Base-by-base conservation (phyloP, 2,888 invertebrate genomes). In the Parapristionchus giblindavisi region DNA sequence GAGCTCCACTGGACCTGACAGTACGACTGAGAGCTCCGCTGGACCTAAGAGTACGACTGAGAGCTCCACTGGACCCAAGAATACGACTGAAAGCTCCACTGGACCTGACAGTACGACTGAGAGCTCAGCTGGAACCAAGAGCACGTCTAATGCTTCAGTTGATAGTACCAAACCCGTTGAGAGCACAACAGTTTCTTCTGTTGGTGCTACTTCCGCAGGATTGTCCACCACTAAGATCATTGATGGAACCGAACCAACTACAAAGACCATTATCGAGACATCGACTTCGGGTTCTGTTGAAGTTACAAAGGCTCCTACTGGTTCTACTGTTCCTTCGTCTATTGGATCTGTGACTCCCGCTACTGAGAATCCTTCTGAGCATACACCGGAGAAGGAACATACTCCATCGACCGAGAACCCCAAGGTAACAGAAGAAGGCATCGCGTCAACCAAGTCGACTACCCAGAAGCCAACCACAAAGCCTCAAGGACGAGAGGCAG, bases 401-500 rank as follows among this genome's bases (percentile, higher is more conserved):
- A n/a, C n/a, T n/a, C 36, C n/a, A 38, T 43, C 27, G 36, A 56
- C 24, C 27, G 65, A 68, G n/a, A 36, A n/a, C 38, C 58, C 68
- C 3, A 65, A 58, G 11, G 29, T 36, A 6, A 40, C 38, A 2
- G 40, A 43, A 6, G 36, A 66, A 1, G 3, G 51, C 34, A 2
- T 51, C 2, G n/a, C 68, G 21, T 58, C 11, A 24, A 11, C 66
- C 51, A 17, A 21, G 5, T 48, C 56, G 29, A 1, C 38, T 17
- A 51, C 56, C 11, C 17, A 58, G 24, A 58, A 17, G 24, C 17
- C 58, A 58, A 17, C 58, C 8, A 58, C 27, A n/a, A 17, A 24
- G n/a, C 58, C 11, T 17, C 24, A 14, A 11, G 24, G 48, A 48
- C 11, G 48, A 48, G 48, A 48, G 48, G 48, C 11, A 48, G 48